These are phyloP conservation scores for Oreotrochilus melanogaster DNA, from an alignment of 2,113 vertebrate genomes.

Conservation along the genomic window DNA sequence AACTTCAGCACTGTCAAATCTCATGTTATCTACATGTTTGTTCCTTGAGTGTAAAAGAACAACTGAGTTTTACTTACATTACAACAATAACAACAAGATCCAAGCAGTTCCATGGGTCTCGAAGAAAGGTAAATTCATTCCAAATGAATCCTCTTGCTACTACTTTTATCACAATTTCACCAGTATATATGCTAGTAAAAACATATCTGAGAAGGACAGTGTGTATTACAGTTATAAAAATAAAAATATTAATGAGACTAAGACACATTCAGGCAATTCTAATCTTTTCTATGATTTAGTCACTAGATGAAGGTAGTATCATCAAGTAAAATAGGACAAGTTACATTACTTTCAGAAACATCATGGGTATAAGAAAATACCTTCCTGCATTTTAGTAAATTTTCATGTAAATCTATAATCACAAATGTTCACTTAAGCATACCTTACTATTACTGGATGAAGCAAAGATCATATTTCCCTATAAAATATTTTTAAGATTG, in stretches of 20 bases:
- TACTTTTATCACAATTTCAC: constrained; percentile 90
- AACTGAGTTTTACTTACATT: constrained; percentile 82
- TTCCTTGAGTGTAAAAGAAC: neutral
- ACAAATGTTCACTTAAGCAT: neutral
- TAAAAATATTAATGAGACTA: neutral
- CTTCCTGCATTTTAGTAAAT: neutral
- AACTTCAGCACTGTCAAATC: neutral
- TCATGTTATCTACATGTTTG: neutral
- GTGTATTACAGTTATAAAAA: constrained; percentile 30
- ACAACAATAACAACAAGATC: constrained; percentile 87
- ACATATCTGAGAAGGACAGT: constrained; percentile 77
- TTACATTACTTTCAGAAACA: neutral
- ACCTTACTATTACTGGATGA: neutral
- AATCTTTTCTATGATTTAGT: neutral
- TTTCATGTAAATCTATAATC: neutral
- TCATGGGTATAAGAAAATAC: neutral
- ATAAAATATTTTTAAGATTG: neutral
- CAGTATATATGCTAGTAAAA: constrained; percentile 90
- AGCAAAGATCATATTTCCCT: neutral
- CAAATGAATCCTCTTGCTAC: constrained; percentile 90
- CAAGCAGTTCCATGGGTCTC: constrained; percentile 94
- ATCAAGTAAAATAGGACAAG: neutral
- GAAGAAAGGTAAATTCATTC: constrained; percentile 90
- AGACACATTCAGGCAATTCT: neutral
- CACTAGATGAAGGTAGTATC: neutral